Base-by-base conservation (phyloP, 2,113 vertebrate species). In the Microtus montanus region DNA sequence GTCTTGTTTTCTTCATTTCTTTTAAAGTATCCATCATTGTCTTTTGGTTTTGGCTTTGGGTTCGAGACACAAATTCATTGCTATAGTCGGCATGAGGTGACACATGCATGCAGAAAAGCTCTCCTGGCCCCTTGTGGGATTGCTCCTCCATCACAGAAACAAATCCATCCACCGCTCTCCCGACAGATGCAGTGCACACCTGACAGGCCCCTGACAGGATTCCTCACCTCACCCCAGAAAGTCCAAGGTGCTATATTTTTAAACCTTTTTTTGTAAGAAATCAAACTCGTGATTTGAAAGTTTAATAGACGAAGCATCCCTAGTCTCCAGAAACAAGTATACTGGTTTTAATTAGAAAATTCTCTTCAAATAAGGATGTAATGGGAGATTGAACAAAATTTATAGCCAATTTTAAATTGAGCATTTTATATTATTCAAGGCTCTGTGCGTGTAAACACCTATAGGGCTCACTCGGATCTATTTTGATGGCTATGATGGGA, bases 161-260 rank as follows among this genome's bases (percentile, higher is more conserved):
- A 95, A 92, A 91, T 92, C 77, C 87, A 58, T 93, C 94, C 95
- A 86, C 82, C 92, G 64, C 70, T 95, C 66, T 44, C 86, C 70
- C 41, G 88, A 93, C 61, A 90, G 83, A 84, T 30, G 68, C n/a
- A 6, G 35, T 49, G 74, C 74, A 64, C 85, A 95, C 73, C 92
- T 97, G 97, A 78, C 93, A 96, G 97, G 89, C 96, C n/a, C 77
- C 77, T 94, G 61, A 87, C 75, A 80, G 68, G 28, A 6, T 63
- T 8, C 41, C 13, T 9, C 38, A 3, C 3, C 22, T 33, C 83
- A 22, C 11, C 30, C 14, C 3, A 44, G 35, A 52, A 83, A 73
- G 44, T 63, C 58, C 95, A 93, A 89, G 92, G 73, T 71, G 64
- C 68, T 73, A 9, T 89, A 75, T 30, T 83, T 63, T 63, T 28